Percentiles rank a stretch among this genome's conserved stretches.
These are phyloP conservation scores for Plebejus melissa DNA, from an alignment of 2,888 invertebrate genomes.

Conservation along the genomic window DNA sequence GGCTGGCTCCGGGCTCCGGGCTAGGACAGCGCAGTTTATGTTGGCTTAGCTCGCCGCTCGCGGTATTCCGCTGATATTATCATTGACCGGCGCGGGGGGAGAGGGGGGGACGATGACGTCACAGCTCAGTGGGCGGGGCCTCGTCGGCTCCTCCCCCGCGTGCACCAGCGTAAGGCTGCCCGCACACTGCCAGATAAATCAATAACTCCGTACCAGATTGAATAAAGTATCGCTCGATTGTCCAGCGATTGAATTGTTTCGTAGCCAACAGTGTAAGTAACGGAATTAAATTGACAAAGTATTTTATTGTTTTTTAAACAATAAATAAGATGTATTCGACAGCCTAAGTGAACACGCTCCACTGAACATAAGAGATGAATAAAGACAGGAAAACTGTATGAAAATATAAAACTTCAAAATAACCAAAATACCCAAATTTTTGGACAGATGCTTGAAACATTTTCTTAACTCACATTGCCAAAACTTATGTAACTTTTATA, in stretches of 20 bases:
- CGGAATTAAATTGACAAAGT: not conserved
- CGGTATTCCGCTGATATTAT: conserved; percentile 4
- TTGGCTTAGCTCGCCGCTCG: not conserved
- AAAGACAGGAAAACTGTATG: too few species aligned
- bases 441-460: not conserved
- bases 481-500: not conserved
- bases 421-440: not conserved
- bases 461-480: not conserved
- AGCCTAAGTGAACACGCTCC: too few species aligned
- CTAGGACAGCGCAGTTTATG: not conserved
- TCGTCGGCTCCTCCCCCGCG: conserved; percentile 35
- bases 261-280: not conserved
- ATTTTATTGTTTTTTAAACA: not conserved
- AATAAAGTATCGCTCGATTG: not conserved
- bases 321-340: not conserved
- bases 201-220: not conserved
- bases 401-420: too few species aligned
- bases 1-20: not conserved
- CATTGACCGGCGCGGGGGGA: not conserved
- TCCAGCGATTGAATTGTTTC: not conserved
- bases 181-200: conserved; percentile 2
- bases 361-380: too few species aligned
- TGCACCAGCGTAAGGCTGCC: not conserved
- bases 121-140: conserved; percentile 43
- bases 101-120: conserved; percentile 36